A percentile compares a stretch with the other conserved stretches of the same genome.
Conservation (phyloP, 2,888 invertebrate species). For the Tridacna gigas region DNA sequence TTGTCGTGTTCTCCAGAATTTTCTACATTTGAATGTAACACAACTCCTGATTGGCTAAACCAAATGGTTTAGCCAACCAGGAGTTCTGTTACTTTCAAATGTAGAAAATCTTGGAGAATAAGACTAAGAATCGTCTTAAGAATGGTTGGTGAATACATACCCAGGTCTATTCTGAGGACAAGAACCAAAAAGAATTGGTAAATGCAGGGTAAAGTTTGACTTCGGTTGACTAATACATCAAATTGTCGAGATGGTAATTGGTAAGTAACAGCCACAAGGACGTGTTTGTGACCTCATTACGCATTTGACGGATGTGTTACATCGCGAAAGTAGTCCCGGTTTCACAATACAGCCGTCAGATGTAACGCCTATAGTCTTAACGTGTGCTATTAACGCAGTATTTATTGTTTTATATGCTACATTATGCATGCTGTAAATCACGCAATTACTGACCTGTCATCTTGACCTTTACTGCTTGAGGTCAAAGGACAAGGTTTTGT, state of each 20-base stretch:
- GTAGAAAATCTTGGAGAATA: no score
- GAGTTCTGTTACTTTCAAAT: no score
- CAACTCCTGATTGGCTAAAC: no score
- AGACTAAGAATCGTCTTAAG: no score
- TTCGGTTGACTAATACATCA: background rate
- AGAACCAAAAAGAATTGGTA: no score
- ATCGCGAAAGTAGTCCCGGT: background rate
- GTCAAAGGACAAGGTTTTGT: no score
- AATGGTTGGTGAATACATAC: no score
- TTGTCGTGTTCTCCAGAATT: no score
- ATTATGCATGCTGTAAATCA: constrained; percentile 11
- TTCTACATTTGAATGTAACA: no score
- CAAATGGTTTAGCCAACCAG: no score
- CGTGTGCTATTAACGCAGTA: constrained; percentile 15
- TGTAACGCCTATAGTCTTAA: constrained; percentile 2
- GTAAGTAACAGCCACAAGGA: constrained; percentile 13
- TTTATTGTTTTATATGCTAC: constrained; percentile 7
- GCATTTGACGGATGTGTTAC: constrained; percentile 15
- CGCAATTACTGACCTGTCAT: constrained; percentile 20
- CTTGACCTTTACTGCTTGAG: background rate
- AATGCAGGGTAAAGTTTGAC: no score
- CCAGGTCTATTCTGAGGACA: no score
- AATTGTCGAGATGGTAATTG: constrained; percentile 7
- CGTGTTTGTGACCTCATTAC: constrained; percentile 25
- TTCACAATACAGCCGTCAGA: constrained; percentile 16